Base-by-base conservation (phyloP, 2,797 vertebrate species). In the Melanogrammus aeglefinus region DNA sequence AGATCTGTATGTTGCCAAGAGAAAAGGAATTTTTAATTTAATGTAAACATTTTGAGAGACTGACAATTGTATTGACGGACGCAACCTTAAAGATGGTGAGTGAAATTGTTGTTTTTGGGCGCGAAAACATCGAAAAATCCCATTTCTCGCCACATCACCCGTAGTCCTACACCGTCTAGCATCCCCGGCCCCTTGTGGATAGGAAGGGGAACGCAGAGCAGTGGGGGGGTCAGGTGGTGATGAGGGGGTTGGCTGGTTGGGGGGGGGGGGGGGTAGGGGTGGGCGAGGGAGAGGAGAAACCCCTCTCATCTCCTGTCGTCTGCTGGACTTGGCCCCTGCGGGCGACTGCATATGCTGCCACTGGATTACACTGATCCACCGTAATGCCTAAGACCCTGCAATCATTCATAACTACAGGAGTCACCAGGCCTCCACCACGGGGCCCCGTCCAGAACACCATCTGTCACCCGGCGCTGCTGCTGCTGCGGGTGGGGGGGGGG, bases 291-390 rank as follows among this genome's bases (percentile, higher is more conserved):
- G 72, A 21, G 14, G 69, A 71, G 69, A 31, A 31, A 71, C 24
- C 29, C 13, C 69, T 5, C 27, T 10, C 24, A n/a, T 69, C 76
- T 87, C 81, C 87, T 83, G 78, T 29, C 9, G 24, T 24, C 78
- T 76, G 79, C 77, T 86, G 87, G 88, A 89, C 93, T 84, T 91
- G 88, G 81, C 71, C 73, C 57, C 41, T 14, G 78, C 51, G 24
- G 87, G 89, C 80, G 72, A 79, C 89, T 95, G 93, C 94, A 94
- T 94, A 94, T 94, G 94, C 88, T 93, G 90, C 57, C 70, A 9
- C 1, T 89, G 91, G 92, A 94, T 96, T 94, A 95, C 88, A 84
- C 88, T 95, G 93, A 96, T 95, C 93, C 94, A 94, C 92, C 91
- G 91, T 95, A 94, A 94, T 93, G 89, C 93, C 89, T 92, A 85